Base-by-base conservation (phyloP, 2,888 invertebrate genomes). In the Heliconius sara region DNA sequence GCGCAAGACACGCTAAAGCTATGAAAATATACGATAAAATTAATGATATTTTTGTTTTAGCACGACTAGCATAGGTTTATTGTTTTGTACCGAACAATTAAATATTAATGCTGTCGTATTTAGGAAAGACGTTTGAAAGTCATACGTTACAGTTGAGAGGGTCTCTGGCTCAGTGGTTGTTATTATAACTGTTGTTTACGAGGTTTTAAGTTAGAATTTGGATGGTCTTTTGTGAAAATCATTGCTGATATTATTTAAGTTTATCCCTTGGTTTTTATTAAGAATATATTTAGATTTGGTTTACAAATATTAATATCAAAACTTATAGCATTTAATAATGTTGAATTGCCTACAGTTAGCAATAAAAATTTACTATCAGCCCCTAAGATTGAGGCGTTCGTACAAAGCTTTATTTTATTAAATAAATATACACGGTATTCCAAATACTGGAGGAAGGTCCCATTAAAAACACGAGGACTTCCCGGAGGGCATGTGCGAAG, bases 1-100 rank as follows among this genome's bases (percentile, higher is more conserved):
- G 71, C 65, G 79, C 52, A 79, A 79, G 71, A 71, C 79, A 76
- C 75, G 79, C 71, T 65, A 19, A 67, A 76, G 76, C 79, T 19
- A 79, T 79, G 71, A 79, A 79, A 60, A 76, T 19, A 22, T 39
- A n/a, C 65, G 39, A 79, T 79, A 79, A 79, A 79, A 72, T 65
- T 76, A 76, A 74, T 60, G 60, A 65, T 66, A 65, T 79, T 76
- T 76, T 52, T 76, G 67, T 39, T 43, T 66, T 66, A 39, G 65
- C 79, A 79, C 79, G 79, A 79, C 71, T 65, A 43, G 47, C 68
- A n/a, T 78, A 43, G 39, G 43, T 79, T 78, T 72, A 77, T 77
- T 47, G 65, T 77, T 60, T 78, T 76, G 34, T 66, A 57, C 30
- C 52, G 25, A 66, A 57, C 71, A 71, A 16, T 76, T 76, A 79